Evolutionary conservation across 1,140 invertebrate genomes (phyloP), one percentile per base, ranked within the genome.

Genomic region (Grapholita molesta): DNA sequence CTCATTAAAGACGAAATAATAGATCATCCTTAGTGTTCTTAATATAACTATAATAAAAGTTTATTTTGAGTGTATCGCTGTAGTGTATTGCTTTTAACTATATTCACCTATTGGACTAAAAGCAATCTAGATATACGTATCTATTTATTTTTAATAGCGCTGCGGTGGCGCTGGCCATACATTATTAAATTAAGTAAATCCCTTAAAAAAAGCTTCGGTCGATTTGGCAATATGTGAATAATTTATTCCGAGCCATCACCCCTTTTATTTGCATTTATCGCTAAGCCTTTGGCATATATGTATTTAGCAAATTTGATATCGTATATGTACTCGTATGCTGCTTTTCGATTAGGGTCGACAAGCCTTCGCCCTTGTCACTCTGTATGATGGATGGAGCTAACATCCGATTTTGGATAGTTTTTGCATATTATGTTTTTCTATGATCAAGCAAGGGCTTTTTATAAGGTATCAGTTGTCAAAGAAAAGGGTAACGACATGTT

Each of bases 331-430:
- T 48, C 28, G 42, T 61, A 61, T 61, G 55, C 55, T 61, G 55
- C 55, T 61, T 61, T 85, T 84, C 85, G 80, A 87, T 87, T 87
- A 87, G 79, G 85, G 81, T 81, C 82, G 84, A 82, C 83, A 82
- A 82, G 84, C 84, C 79, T 83, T 83, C 77, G 72, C 73, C 78
- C 78, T 75, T 84, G 84, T 85, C 83, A 78, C 75, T 68, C 76
- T 42, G 68, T 55, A 85, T 88, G 85, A 88, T 88, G 80, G 84
- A 88, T 88, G 79, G 72, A 76, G 73, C 77, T 75, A 70, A 76
- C 79, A 83, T 82, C 77, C 81, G 80, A 84, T 88, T 88, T 84
- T 69, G 83, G 79, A 78, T 83, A 80, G 78, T 83, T 85, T 82
- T 76, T 78, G 76, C 78, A 85, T 84, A 80, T 83, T 79, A 79